Conservation (phyloP, 2,113 vertebrate species). For the Antechinus stuartii region DNA sequence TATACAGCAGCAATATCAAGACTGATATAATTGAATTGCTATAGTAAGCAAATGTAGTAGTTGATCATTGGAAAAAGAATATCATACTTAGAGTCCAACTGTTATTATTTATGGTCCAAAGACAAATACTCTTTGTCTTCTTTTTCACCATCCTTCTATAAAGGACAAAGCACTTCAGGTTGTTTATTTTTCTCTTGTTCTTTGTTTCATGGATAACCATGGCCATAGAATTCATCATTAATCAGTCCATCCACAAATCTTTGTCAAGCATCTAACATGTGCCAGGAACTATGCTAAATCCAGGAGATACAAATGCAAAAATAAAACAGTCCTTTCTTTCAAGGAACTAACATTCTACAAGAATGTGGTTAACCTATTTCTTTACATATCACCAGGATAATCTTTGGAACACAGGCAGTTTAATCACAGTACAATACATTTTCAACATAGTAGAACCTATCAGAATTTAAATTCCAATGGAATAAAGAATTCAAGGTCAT, state of each 20-base stretch:
- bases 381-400: not conserved
- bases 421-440: not conserved
- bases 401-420: not conserved
- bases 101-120: not conserved
- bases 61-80: not conserved
- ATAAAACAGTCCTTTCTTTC: not conserved
- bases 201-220: not conserved
- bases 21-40: not conserved
- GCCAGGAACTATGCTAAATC: not conserved
- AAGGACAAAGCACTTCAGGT: not conserved
- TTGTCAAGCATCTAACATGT: not conserved
- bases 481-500: not conserved
- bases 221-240: not conserved
- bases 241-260: not conserved
- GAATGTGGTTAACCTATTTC: not conserved
- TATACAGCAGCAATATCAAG: not conserved
- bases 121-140: not conserved
- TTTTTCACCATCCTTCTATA: not conserved
- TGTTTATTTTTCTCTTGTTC: not conserved
- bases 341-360: not conserved
- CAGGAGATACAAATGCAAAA: not conserved
- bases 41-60: not conserved
- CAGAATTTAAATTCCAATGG: not conserved
- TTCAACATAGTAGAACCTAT: not conserved
- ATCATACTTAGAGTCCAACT: not conserved